Evolutionary conservation across 1,140 invertebrate species (phyloP), one percentile per base, ranked within the genome.

Genomic region (Heliconius nattereri): DNA sequence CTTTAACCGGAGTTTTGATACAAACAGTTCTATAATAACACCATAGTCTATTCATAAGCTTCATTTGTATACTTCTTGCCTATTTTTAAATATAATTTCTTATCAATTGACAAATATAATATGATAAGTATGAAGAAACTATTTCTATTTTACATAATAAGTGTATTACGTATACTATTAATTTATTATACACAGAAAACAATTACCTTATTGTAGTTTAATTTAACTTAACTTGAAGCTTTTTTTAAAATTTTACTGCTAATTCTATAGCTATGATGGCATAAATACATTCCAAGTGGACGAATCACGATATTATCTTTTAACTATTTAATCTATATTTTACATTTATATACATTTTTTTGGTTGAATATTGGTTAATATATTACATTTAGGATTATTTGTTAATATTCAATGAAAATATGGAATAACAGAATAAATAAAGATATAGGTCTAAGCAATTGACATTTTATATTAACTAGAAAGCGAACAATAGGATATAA

Each of bases 371-470:
- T 29, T 29, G 26, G 13, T 66, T 66, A 60, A 45, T 76, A 78
- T 81, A 81, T 81, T 82, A 73, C 81, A 81, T 60, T 20, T 20
- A 60, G 7, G 9, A 26, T 60, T 60, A 23, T 9, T 66, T 11
- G 23, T 66, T 26, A 29, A 66, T 26, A 13, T 66, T 66, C n/a
- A 26, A 11, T 66, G 3, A 11, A 6, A 66, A 66, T 66, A 29
- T 66, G 3, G 13, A 66, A 29, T 66, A 26, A 66, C 6, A 26
- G 9, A 8, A n/a, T 57, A 23, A 23, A n/a, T 57, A 57, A 80
- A 84, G 79, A 87, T 91, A 92, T 92, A 91, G 90, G 90, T 92
- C 90, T 90, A 92, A 84, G 87, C 86, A 92, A 92, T 92, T 92
- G 91, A 90, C 90, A 73, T 76, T 86, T 86, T 81, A 84, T 81